phyloP scores from a whole-genome alignment of 1,140 invertebrate genomes.

The Calliopsis andreniformis region DNA sequence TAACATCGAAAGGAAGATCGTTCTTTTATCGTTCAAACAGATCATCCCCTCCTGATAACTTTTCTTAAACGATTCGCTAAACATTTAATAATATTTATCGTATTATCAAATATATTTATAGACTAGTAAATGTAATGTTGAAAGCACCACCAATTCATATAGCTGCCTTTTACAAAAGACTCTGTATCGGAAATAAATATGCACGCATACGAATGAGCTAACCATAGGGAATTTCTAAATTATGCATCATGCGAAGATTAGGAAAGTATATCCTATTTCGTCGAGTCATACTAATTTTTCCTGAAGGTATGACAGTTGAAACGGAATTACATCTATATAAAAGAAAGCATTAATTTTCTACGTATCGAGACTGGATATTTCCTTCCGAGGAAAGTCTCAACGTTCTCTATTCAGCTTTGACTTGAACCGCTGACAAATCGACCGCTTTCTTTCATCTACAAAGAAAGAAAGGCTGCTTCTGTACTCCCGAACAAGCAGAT shows the following conservation, averaged over 20 bases:
- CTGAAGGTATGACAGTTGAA: neutral
- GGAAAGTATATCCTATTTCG: neutral
- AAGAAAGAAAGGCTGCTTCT: conserved; percentile 66
- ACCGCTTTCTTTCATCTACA: conserved; percentile 64
- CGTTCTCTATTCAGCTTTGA: conserved; percentile 13
- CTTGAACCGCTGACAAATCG: conserved; percentile 62
- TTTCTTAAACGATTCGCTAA: neutral
- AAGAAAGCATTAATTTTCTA: conserved; percentile 3
- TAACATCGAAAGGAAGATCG: neutral
- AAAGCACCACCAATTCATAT: conserved; percentile 35
- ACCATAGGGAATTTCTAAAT: conserved; percentile 13
- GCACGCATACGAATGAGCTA: neutral
- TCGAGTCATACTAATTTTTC: neutral
- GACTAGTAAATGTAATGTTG: conserved; percentile 44
- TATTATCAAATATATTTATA: conserved; percentile 13
- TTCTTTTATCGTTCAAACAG: neutral
- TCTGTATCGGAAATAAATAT: conserved; percentile 41
- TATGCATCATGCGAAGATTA: neutral
- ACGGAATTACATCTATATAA: neutral
- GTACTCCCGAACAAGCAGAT: conserved; percentile 71
- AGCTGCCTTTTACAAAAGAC: neutral
- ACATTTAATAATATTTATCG: conserved; percentile 20
- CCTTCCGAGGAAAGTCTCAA: conserved; percentile 12
- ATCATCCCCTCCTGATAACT: neutral
- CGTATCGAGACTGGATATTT: neutral